phyloP scores from a whole-genome alignment of 2,797 vertebrate genomes.

The Catamblyrhynchus diadema region DNA sequence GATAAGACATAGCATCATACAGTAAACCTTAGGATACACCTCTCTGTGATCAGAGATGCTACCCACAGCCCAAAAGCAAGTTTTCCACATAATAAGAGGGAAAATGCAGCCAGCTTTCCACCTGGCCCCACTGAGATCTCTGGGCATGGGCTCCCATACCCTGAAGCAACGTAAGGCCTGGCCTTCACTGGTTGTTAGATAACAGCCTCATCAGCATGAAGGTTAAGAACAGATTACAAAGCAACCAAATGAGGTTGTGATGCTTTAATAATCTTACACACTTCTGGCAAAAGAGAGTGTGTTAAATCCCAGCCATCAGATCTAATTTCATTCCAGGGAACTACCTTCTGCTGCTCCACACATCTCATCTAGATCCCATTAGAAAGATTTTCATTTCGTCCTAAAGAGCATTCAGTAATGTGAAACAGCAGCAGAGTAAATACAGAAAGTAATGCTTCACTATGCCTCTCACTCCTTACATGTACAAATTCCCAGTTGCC shows the following conservation, averaged over 20 bases:
- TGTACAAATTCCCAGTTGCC: not conserved
- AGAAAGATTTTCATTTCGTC: not conserved
- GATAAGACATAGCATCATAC: not conserved
- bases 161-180: not conserved
- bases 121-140: not conserved
- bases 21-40: not conserved
- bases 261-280: slow-evolving; percentile 1
- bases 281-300: not conserved
- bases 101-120: not conserved
- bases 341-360: not conserved
- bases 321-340: not conserved
- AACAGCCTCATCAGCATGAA: not conserved
- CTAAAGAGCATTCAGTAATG: not conserved
- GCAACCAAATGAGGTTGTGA: not conserved
- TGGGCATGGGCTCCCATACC: not conserved
- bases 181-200: not conserved
- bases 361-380: not conserved
- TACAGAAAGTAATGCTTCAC: not conserved
- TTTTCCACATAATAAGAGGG: not conserved
- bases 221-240: slow-evolving; percentile 40
- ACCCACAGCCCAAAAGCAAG: not conserved
- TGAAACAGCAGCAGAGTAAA: not conserved
- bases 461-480: not conserved
- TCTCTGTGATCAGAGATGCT: not conserved
- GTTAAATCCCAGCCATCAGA: not conserved